Evolutionary conservation across 2,888 invertebrate genomes (phyloP).

Genomic region (Temnothorax unifasciatus): DNA sequence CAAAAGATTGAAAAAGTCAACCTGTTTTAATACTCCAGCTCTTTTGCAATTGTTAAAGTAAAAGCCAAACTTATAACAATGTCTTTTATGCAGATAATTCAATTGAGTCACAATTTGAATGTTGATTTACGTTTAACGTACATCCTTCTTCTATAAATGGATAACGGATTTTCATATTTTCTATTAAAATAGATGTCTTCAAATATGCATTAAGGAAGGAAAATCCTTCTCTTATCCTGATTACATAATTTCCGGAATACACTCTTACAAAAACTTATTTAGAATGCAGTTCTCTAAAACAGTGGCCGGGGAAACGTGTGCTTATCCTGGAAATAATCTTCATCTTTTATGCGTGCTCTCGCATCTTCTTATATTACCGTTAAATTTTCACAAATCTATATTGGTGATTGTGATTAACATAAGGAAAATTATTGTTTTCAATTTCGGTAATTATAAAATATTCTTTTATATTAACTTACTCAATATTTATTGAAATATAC

Average conservation of each 20-base stretch:
- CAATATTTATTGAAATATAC: neutral
- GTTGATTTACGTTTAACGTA: neutral
- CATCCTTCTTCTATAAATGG: neutral
- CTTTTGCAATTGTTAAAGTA: neutral
- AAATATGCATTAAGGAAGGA: constrained; percentile 20
- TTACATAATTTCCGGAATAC: constrained; percentile 13
- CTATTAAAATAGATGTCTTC: constrained; percentile 3
- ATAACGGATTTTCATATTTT: constrained; percentile 1
- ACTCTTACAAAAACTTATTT: neutral
- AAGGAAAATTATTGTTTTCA: neutral
- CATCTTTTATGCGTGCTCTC: neutral
- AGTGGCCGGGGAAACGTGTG: neutral
- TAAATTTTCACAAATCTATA: neutral
- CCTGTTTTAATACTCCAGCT: neutral
- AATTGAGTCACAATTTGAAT: neutral
- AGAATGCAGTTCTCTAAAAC: constrained; percentile 20
- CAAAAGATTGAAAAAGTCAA: neutral
- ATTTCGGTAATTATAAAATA: neutral
- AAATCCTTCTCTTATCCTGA: constrained; percentile 4
- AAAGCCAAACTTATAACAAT: neutral
- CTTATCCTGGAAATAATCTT: neutral
- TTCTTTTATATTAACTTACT: neutral
- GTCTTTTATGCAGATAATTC: neutral
- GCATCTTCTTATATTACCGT: neutral
- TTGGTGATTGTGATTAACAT: neutral